Conservation (phyloP, 1,140 invertebrate species). For the Acromyrmex heyeri region DNA sequence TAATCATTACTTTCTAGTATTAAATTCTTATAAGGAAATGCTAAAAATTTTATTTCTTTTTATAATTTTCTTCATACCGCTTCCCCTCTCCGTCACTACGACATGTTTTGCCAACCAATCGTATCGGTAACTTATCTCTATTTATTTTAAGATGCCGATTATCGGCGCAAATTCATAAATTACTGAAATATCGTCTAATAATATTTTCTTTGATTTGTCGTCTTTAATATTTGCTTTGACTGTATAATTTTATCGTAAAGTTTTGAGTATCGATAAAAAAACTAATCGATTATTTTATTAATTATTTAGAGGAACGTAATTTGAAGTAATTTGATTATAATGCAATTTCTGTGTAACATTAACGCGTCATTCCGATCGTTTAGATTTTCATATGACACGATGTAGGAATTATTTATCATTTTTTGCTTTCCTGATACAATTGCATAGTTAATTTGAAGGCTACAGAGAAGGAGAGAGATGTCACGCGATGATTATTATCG, state of each 20-base stretch:
- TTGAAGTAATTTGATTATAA: not conserved
- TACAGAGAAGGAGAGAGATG: not conserved
- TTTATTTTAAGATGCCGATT: conserved; percentile 22
- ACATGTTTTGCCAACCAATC: not conserved
- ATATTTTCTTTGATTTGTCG: not conserved
- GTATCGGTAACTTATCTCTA: not conserved
- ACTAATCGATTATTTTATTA: not conserved
- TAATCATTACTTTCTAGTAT: too few relatives aligned
- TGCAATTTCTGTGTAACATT: not conserved
- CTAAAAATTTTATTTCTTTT: conserved; percentile 7
- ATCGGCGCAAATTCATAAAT: not conserved
- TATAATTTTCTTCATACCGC: not conserved
- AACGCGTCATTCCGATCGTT: not conserved
- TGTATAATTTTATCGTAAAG: not conserved
- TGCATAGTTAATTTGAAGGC: conserved; percentile 7
- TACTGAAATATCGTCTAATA: not conserved
- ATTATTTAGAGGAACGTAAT: not conserved
- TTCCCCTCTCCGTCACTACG: too few relatives aligned
- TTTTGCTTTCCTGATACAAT: not conserved
- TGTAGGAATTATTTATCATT: not conserved
- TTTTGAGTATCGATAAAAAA: not conserved
- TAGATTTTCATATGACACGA: not conserved
- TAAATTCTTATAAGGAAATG: too few relatives aligned
- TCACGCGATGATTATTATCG: not conserved
- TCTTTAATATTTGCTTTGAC: not conserved